phyloP scores from a whole-genome alignment of 2,797 vertebrate species.

The Champsocephalus gunnari region DNA sequence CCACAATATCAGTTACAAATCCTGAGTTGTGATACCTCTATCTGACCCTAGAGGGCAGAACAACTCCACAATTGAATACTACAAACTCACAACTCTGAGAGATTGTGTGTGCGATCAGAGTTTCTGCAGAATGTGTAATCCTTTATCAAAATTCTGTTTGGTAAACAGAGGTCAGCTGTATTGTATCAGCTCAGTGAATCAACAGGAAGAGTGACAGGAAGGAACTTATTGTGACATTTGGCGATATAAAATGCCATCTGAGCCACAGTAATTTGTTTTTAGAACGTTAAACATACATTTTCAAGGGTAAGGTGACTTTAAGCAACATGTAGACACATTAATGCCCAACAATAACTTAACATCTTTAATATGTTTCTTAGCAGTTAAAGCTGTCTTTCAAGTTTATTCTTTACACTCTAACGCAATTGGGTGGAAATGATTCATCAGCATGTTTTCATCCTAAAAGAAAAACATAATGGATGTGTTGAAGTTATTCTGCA shows the following conservation, averaged over 20 bases:
- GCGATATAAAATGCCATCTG: neutral
- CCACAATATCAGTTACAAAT: neutral
- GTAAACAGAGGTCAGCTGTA: neutral
- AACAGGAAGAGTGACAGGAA: neutral
- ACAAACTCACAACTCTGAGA: neutral
- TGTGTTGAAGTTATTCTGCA: neutral
- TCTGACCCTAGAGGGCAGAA: constrained; percentile 66
- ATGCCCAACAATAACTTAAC: neutral
- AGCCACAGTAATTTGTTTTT: neutral
- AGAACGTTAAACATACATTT: neutral
- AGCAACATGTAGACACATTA: neutral
- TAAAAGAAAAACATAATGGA: neutral
- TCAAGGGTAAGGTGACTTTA: neutral
- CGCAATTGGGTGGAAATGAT: neutral
- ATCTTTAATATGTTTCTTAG: neutral
- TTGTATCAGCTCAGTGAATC: neutral
- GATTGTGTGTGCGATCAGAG: neutral
- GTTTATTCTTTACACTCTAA: neutral
- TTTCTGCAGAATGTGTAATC: constrained; percentile 7
- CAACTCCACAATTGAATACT: constrained; percentile 43
- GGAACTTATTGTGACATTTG: constrained; percentile 1
- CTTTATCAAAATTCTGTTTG: constrained; percentile 19
- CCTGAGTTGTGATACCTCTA: constrained; percentile 29
- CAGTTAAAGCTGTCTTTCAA: neutral
- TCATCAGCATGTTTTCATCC: neutral